phyloP scores from a whole-genome alignment of 1,140 invertebrate species.

The Drosophila setifemur region DNA sequence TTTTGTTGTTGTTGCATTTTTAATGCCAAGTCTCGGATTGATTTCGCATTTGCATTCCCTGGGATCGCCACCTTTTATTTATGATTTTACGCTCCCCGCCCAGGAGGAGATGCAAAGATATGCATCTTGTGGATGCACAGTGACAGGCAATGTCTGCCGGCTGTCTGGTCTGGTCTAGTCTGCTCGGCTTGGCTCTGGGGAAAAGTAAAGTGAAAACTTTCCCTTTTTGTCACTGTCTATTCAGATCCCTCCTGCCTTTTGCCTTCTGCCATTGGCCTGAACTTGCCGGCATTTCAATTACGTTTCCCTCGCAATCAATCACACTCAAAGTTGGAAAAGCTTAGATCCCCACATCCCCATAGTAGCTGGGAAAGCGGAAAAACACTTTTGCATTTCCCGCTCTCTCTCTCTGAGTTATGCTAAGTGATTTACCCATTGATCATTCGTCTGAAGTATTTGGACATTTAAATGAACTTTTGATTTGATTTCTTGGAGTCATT shows the following conservation, averaged over 20 bases:
- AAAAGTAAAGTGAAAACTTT: constrained; percentile 68
- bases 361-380: constrained; percentile 30
- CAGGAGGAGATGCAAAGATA: constrained; percentile 10
- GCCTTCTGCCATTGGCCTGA: background rate
- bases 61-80: constrained; percentile 22
- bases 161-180: constrained; percentile 42
- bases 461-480: constrained; percentile 29
- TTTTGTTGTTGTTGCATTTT: constrained; percentile 61
- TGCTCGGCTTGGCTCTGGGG: constrained; percentile 1
- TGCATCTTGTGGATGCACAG: constrained; percentile 25
- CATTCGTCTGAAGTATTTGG: constrained; percentile 28
- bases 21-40: constrained; percentile 58
- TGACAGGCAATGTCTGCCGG: constrained; percentile 49
- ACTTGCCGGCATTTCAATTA: constrained; percentile 67
- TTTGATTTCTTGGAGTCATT: no score
- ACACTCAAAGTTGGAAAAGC: constrained; percentile 65
- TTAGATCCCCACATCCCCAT: constrained; percentile 14
- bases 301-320: constrained; percentile 64
- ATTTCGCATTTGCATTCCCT: constrained; percentile 67
- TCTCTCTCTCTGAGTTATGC: constrained; percentile 3
- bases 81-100: constrained; percentile 32
- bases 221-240: constrained; percentile 56
- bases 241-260: background rate
- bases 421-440: constrained; percentile 46
- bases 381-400: constrained; percentile 46